A percentile compares a stretch with the other conserved stretches of the same genome.
These are phyloP conservation scores for Leucophenga varia DNA, from an alignment of 1,140 invertebrate species.

Conservation along the genomic window DNA sequence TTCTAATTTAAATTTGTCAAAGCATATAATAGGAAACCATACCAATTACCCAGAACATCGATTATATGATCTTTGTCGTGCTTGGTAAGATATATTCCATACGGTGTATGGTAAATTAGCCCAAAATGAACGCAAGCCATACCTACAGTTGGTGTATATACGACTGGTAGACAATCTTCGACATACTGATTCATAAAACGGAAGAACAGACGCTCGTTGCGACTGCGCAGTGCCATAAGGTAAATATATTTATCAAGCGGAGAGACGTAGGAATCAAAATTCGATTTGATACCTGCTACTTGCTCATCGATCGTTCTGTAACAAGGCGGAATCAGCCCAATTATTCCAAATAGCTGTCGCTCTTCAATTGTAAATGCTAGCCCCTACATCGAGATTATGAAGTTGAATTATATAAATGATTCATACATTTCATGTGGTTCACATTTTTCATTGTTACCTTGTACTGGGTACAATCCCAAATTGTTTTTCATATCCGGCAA, in stretches of 20 bases:
- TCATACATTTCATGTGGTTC: no score
- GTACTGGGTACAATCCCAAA: no score
- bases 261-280: constrained; percentile 73
- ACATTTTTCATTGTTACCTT: no score
- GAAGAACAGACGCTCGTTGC: constrained; percentile 93
- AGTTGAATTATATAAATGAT: neutral
- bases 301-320: constrained; percentile 84
- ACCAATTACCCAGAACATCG: constrained; percentile 65
- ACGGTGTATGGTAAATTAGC: constrained; percentile 59
- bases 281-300: constrained; percentile 70
- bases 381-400: constrained; percentile 15
- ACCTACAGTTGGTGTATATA: constrained; percentile 62
- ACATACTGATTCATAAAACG: constrained; percentile 87
- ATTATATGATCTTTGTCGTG: constrained; percentile 91
- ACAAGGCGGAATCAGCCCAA: constrained; percentile 79
- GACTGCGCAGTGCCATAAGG: constrained; percentile 73
- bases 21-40: no score
- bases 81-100: constrained; percentile 94
- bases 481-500: no score
- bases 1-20: no score
- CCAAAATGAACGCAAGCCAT: constrained; percentile 66
- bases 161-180: constrained; percentile 77
- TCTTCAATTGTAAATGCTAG: constrained; percentile 62
- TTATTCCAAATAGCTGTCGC: constrained; percentile 80
- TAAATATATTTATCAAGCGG: constrained; percentile 85